Conservation (phyloP, 2,888 invertebrate species). For the Mimumesa dahlbomi region DNA sequence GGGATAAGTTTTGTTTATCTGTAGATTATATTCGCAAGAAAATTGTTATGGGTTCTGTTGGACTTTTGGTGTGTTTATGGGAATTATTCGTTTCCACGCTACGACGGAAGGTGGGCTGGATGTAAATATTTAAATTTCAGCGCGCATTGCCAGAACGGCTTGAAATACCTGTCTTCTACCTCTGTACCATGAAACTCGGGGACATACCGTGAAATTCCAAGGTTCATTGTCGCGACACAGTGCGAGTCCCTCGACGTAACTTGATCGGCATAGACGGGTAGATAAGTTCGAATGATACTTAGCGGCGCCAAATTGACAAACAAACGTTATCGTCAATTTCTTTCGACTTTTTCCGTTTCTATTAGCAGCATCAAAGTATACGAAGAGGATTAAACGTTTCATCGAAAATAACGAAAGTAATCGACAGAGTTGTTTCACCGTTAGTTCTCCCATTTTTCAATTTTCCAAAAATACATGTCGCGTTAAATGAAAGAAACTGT, state of each 20-base stretch:
- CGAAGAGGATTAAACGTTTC: constrained; percentile 1
- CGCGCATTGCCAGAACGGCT: constrained; percentile 12
- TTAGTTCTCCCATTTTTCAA: too few relatives aligned
- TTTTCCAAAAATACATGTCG: too few relatives aligned
- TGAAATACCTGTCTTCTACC: constrained; percentile 34
- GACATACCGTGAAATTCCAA: too few relatives aligned
- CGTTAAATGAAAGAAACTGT: too few relatives aligned
- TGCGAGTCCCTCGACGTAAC: not conserved
- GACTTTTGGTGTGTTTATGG: too few relatives aligned
- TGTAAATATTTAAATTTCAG: constrained; percentile 49
- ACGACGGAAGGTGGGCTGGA: too few relatives aligned
- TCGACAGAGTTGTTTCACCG: too few relatives aligned
- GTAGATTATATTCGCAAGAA: too few relatives aligned
- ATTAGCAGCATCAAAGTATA: not conserved
- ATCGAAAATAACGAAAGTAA: not conserved
- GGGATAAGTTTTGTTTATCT: too few relatives aligned
- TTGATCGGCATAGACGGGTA: not conserved
- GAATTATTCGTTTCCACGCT: too few relatives aligned
- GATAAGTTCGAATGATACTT: not conserved
- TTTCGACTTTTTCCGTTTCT: not conserved
- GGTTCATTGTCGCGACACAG: not conserved
- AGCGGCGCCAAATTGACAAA: not conserved
- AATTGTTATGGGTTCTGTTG: too few relatives aligned
- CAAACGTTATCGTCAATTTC: not conserved
- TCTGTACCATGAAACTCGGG: constrained; percentile 2